A percentile compares a stretch with the other conserved stretches of the same genome.
Conservation (phyloP, 2,113 vertebrate species). For the Lophura nycthemera region DNA sequence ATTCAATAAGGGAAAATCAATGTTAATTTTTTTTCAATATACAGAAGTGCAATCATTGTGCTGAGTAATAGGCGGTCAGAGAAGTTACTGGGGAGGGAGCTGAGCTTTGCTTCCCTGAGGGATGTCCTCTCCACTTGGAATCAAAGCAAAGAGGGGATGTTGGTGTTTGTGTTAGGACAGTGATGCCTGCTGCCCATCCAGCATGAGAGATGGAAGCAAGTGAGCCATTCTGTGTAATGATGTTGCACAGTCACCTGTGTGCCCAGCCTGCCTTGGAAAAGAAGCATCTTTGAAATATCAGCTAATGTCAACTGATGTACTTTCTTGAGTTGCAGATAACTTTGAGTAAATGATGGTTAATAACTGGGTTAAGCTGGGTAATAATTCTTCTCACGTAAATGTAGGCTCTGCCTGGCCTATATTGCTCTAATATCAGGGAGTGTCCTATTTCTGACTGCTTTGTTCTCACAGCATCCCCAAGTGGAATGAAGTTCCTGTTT, state of each 20-base stretch:
- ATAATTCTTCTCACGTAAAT: neutral
- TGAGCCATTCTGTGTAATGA: neutral
- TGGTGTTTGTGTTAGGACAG: neutral
- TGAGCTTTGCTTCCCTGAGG: neutral
- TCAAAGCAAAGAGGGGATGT: neutral
- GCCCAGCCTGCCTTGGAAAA: neutral
- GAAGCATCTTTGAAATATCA: neutral
- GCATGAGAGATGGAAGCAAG: neutral
- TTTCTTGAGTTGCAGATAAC: neutral
- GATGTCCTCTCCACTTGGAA: neutral
- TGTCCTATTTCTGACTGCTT: neutral
- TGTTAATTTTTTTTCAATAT: neutral
- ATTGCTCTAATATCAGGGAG: neutral
- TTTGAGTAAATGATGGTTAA: neutral
- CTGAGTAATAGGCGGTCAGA: neutral
- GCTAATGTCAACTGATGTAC: neutral
- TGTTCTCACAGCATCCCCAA: neutral
- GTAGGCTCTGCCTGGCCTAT: conserved; percentile 19
- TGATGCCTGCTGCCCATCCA: rapidly evolving
- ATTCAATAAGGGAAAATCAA: neutral
- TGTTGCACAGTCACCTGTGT: neutral
- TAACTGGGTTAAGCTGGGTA: conserved; percentile 20
- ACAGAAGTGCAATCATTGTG: neutral
- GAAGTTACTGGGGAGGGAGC: neutral
- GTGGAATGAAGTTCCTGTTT: neutral